These are phyloP conservation scores for Sinopyrophorus schimmeli DNA, from an alignment of 2,888 invertebrate species.

Conservation along the genomic window DNA sequence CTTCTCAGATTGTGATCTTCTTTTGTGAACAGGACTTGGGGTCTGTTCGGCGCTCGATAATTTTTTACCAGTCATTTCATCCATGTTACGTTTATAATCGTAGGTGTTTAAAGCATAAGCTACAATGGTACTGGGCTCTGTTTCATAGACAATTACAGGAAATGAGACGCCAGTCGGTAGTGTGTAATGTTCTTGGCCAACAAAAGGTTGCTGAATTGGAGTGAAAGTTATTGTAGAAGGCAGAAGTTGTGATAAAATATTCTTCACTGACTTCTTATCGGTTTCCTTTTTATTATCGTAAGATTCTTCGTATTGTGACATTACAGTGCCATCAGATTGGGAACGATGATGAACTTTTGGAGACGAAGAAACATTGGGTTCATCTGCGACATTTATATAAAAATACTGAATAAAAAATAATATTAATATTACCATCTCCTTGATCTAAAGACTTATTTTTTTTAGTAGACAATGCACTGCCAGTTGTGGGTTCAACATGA, in stretches of 20 bases:
- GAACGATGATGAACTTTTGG: conserved; percentile 54
- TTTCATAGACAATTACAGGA: conserved; percentile 77
- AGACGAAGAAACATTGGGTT: conserved; percentile 39
- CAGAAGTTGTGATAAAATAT: conserved; percentile 68
- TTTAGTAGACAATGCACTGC: conserved; percentile 49
- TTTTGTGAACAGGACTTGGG: conserved; percentile 57
- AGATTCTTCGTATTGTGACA: conserved; percentile 42
- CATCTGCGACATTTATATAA: too few species aligned
- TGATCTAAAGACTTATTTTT: conserved; percentile 55
- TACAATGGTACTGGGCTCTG: conserved; percentile 82
- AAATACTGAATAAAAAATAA: neutral
- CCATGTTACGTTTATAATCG: conserved; percentile 70
- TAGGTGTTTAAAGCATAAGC: conserved; percentile 76
- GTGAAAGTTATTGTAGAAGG: conserved; percentile 59
- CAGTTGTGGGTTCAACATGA: conserved; percentile 45
- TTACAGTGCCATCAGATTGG: conserved; percentile 52
- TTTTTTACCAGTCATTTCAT: conserved; percentile 52
- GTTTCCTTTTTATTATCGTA: conserved; percentile 53
- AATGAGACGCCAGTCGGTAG: conserved; percentile 62
- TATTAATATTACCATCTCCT: conserved; percentile 56
- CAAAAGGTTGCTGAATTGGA: conserved; percentile 64
- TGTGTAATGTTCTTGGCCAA: conserved; percentile 70
- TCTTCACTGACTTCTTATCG: conserved; percentile 68
- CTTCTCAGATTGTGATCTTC: conserved; percentile 55
- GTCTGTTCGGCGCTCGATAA: conserved; percentile 48